Base-by-base conservation (phyloP, 1,140 invertebrate species). In the Magallana gigas region DNA sequence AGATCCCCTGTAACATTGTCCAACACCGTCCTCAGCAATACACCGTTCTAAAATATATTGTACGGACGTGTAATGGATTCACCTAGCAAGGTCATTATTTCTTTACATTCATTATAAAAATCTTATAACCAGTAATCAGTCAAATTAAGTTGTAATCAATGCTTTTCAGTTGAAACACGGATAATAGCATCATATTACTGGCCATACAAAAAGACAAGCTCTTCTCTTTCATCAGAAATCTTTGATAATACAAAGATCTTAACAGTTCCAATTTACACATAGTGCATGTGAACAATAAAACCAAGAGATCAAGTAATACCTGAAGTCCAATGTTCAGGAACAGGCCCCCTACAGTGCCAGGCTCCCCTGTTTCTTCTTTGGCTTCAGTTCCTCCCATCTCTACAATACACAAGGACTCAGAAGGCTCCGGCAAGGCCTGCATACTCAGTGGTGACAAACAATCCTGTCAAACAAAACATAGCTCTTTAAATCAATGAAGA, bases 1-100 rank as follows among this genome's bases (percentile, higher is more conserved):
- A 99, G 96, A 94, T 99, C 98, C 12, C 99, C 99, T 60, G 98
- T 98, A 6, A 99, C 98, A 18, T 98, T 97, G 95, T 99, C 99
- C 14, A 99, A 94, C 3, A 99, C 98, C 4, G 98, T 99, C 92
- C 99, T 96, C 60, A 99, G 95, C 82, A 99, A 94, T 64, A 99
- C 98, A 83, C 99, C 99, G 95, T 99, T 99, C 95, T 99, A 97
- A 57, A 93, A 92, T 68, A 83, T 57, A 18, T 29, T 48, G 23
- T 23, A 48, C 36, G 5, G 36, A 48, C 36, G 0, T 48, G 2
- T 2, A 4, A 48, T 48, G 36, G 36, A 48, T 48, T 5, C 36
- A 48, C 36, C 36, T 48, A 48, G 36, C 36, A 48, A 48, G 36
- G 36, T 48, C 36, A 48, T 0, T 48, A 4, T 48, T 48, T 4